Percentiles rank a stretch among this genome's conserved stretches.
These are phyloP conservation scores for Natrix natrix DNA, from an alignment of 2,797 vertebrate genomes.

Conservation along the genomic window DNA sequence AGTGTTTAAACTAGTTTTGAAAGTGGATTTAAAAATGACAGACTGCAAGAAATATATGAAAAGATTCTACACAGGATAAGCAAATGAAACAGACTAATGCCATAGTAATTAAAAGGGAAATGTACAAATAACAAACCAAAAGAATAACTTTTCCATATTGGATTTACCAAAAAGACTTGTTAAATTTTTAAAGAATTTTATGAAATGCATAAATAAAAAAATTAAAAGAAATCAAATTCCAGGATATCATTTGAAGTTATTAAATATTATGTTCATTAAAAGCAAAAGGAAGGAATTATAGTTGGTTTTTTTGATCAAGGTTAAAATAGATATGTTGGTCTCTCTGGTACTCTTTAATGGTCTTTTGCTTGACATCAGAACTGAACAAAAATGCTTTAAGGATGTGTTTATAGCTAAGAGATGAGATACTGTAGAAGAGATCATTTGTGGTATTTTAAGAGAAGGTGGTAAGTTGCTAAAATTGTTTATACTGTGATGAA, in stretches of 20 bases:
- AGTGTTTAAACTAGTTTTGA: neutral
- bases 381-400: neutral
- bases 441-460: neutral
- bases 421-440: neutral
- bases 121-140: neutral
- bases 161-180: neutral
- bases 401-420: neutral
- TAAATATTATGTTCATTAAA: neutral
- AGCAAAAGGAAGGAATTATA: neutral
- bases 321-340: neutral
- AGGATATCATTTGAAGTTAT: neutral
- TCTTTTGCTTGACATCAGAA: neutral
- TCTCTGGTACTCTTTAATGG: neutral
- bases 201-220: neutral
- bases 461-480: neutral
- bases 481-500: too few species aligned
- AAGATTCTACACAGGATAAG: neutral
- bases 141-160: neutral
- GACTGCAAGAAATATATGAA: neutral
- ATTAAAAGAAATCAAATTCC: neutral
- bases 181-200: neutral
- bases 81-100: neutral
- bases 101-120: neutral
- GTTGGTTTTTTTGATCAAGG: neutral
- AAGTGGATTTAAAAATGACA: neutral